phyloP scores from a whole-genome alignment of 2,888 invertebrate species.

The Thalpophila matura region DNA sequence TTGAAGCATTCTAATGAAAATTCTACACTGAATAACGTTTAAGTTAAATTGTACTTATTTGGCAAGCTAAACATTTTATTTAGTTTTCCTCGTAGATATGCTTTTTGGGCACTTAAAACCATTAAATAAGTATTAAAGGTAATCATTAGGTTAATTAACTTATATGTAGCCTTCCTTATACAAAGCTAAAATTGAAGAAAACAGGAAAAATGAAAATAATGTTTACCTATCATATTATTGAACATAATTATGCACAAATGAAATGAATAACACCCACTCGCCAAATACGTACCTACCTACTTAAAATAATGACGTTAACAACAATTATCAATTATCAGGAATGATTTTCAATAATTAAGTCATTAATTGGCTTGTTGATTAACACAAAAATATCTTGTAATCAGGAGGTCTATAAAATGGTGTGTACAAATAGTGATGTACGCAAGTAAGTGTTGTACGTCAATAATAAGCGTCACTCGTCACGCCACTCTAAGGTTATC shows the following conservation, averaged over 20 bases:
- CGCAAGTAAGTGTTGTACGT: conserved; percentile 63
- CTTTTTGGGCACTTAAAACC: background rate
- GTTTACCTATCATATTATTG: background rate
- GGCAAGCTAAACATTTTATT: conserved; percentile 1
- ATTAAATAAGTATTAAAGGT: background rate
- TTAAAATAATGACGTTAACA: conserved; percentile 26
- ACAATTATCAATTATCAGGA: conserved; percentile 40
- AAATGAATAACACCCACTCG: background rate
- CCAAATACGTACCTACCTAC: conserved; percentile 15
- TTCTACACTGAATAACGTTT: conserved; percentile 9
- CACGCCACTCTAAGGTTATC: conserved; percentile 84
- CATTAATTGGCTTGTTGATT: conserved; percentile 39
- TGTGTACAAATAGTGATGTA: conserved; percentile 57
- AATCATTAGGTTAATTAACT: background rate
- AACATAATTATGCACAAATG: background rate
- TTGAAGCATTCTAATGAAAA: conserved; percentile 40
- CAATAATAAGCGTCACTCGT: conserved; percentile 74
- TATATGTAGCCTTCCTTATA: background rate
- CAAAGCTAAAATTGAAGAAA: background rate
- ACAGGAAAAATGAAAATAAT: conserved; percentile 4
- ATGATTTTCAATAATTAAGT: conserved; percentile 47
- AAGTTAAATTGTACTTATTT: conserved; percentile 16
- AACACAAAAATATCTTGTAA: conserved; percentile 55
- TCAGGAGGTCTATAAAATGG: conserved; percentile 29
- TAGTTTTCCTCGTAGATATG: background rate